Base-by-base conservation (phyloP, 2,797 vertebrate species). In the Cynopterus sphinx region DNA sequence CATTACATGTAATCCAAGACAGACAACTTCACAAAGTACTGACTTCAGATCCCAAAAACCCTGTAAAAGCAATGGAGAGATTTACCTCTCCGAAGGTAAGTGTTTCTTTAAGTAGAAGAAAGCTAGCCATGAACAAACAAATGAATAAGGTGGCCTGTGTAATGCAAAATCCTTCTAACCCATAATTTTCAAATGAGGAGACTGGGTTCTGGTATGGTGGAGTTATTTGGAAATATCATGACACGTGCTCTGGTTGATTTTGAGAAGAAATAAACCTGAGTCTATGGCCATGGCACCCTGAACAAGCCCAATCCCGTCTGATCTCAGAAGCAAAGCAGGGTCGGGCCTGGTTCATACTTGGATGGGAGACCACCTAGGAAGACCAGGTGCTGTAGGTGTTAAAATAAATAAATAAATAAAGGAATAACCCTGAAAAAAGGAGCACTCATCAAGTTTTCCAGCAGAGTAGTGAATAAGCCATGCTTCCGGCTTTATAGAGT, bases 1-100 rank as follows among this genome's bases (percentile, higher is more conserved):
- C 13, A 65, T 21, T 19, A 49, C 73, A 82, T 81, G 68, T 43
- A 83, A 92, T 75, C 33, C 36, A 79, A 95, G 79, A 85, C 31
- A 65, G 71, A 55, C 24, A 41, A 21, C 63, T 75, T 65, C 63
- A 41, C 65, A 41, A 73, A 90, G 63, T 31, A 43, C 65, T 24
- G 16, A 73, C 26, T 89, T 96, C 63, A 91, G 71, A 59, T 77
- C 39, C 71, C 59, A 55, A 79, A 93, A 89, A 79, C 22, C 70
- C 75, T 33, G 7, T 57, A n/a, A 79, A 79, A 87, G 49, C 55
- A 71, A 11, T 22, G 57, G 31, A 87, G 33, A 49, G 36, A 77
- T 46, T 74, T 61, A 36, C 36, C 49, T 81, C 51, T 92, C 36
- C 59, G 21, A 68, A 73, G 67, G 31, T 21, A 55, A 67, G 39